These are phyloP conservation scores for Odobenus rosmarus DNA, from an alignment of 2,113 vertebrate genomes.

Conservation along the genomic window DNA sequence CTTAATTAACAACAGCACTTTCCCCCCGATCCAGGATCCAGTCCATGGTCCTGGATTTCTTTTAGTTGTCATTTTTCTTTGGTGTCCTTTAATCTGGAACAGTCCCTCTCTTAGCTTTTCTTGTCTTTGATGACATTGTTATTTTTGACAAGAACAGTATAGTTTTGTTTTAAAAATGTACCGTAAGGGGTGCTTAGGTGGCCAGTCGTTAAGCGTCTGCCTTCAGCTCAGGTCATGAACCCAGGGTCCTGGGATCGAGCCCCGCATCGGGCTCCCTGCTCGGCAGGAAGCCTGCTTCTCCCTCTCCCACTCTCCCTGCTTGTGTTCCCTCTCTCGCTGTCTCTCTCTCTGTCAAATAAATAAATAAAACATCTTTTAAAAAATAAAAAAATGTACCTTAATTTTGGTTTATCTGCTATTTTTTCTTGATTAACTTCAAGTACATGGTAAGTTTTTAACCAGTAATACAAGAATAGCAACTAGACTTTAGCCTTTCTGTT, in stretches of 20 bases:
- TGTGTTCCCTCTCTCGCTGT: too few relatives aligned
- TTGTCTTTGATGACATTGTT: constrained; percentile 3
- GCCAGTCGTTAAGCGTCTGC: too few relatives aligned
- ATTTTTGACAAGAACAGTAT: background rate
- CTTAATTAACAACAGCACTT: background rate
- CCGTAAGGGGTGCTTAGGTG: background rate
- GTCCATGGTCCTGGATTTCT: background rate
- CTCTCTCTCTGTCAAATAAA: too few relatives aligned
- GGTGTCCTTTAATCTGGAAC: constrained; percentile 13
- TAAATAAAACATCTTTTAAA: too few relatives aligned
- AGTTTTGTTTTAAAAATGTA: constrained; percentile 28
- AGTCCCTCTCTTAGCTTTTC: background rate
- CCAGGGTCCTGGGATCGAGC: too few relatives aligned
- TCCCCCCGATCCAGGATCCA: background rate
- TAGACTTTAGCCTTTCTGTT: background rate
- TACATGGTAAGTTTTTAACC: background rate
- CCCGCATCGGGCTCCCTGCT: too few relatives aligned
- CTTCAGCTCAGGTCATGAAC: too few relatives aligned
- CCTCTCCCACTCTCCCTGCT: too few relatives aligned
- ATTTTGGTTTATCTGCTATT: constrained; percentile 29
- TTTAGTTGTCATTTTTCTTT: constrained; percentile 19
- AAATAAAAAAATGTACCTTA: background rate
- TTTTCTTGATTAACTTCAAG: constrained; percentile 43
- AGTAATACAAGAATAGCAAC: background rate
- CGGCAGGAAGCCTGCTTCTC: too few relatives aligned